Base-by-base conservation (phyloP, 2,888 invertebrate genomes). In the Ceraclea dissimilis region DNA sequence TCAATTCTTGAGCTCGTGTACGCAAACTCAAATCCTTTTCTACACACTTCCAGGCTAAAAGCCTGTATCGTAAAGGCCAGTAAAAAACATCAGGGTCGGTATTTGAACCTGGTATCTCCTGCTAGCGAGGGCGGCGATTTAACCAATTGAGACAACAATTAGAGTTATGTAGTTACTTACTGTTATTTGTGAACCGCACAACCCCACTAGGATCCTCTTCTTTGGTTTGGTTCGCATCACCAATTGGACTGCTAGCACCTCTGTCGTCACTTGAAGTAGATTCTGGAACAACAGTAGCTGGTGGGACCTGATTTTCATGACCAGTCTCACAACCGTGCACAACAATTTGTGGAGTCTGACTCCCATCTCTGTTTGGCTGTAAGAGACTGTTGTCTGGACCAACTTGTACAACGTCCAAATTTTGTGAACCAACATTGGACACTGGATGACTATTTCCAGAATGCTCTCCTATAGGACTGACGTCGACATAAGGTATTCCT, bases 151-250 rank as follows among this genome's bases (percentile, higher is more conserved):
- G n/a, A n/a, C n/a, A n/a, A n/a, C n/a, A n/a, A n/a, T n/a, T n/a
- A n/a, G n/a, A n/a, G n/a, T n/a, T n/a, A n/a, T n/a, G 5, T 17
- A 18, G 20, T 19, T 57, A 60, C 60, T 59, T 50, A 59, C 61
- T 58, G 44, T 54, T 58, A 52, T 51, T 34, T 49, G 51, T 55
- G 48, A 61, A 61, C 52, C 58, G 56, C 20, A 61, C 61, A 10
- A 57, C 61, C 20, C 55, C 34, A 17, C 59, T 56, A n/a, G 53
- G 52, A 54, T 58, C 58, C 4, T 22, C 46, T 50, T 55, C 51
- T 49, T 60, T 60, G 26, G 26, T 26, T 26, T 26, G 26, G 26
- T 26, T 26, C 10, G 26, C 10, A 26, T 10, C 10, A 26, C 5
- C 4, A 26, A 6, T 26, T 26, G 5, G 5, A 10, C 26, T 26